These are phyloP conservation scores for Bembecia ichneumoniformis DNA, from an alignment of 2,888 invertebrate genomes.

Conservation along the genomic window DNA sequence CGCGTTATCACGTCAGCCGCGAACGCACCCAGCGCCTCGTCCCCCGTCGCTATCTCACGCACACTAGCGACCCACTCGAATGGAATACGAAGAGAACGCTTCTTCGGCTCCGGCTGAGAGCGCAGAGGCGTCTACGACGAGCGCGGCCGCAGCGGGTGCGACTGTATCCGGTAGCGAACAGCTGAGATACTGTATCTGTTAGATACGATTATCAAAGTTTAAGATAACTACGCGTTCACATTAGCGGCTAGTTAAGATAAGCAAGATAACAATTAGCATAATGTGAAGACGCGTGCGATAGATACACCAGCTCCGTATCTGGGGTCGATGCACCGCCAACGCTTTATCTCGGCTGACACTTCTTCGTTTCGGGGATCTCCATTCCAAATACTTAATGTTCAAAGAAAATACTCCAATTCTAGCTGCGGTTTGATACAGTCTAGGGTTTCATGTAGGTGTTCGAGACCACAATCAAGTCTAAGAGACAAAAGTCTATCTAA, in stretches of 20 bases:
- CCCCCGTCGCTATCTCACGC: background rate
- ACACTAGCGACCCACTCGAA: background rate
- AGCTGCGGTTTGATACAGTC: too few relatives aligned
- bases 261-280: slow-evolving; percentile 68
- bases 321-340: slow-evolving; percentile 43
- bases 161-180: slow-evolving; percentile 3
- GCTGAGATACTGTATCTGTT: slow-evolving; percentile 50
- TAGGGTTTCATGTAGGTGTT: too few relatives aligned
- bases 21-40: slow-evolving; percentile 31
- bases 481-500: too few relatives aligned
- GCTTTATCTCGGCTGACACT: background rate
- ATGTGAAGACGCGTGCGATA: slow-evolving; percentile 49
- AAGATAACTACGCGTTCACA: slow-evolving; percentile 58
- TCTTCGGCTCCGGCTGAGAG: too few relatives aligned
- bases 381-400: too few relatives aligned
- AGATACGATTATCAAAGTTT: slow-evolving; percentile 62
- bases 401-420: too few relatives aligned
- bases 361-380: background rate
- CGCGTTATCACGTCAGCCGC: slow-evolving; percentile 43
- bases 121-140: background rate
- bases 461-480: too few relatives aligned
- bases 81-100: too few relatives aligned
- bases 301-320: slow-evolving; percentile 27
- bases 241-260: slow-evolving; percentile 69
- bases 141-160: slow-evolving; percentile 11